A percentile compares a stretch with the other conserved stretches of the same genome.
phyloP scores from a whole-genome alignment of 1,140 invertebrate species.

The Magallana angulata region DNA sequence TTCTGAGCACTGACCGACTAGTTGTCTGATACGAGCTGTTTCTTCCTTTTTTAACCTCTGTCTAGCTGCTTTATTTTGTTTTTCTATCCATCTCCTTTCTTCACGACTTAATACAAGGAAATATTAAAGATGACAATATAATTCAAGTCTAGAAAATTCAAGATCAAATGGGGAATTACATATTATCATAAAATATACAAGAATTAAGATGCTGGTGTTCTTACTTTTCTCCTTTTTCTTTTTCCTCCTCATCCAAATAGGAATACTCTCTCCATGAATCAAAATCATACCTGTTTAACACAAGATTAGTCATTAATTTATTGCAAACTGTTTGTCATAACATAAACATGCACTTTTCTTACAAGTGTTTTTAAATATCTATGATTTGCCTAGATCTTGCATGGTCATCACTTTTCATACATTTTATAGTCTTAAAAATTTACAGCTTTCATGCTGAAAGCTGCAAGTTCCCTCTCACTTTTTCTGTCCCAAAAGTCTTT shows the following conservation, averaged over 20 bases:
- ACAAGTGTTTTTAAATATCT: no score
- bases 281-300: constrained; percentile 95
- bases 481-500: no score
- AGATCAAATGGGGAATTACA: neutral
- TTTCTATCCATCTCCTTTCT: constrained; percentile 97
- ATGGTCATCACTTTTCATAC: no score
- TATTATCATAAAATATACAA: neutral
- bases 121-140: neutral
- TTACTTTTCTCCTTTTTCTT: constrained; percentile 94
- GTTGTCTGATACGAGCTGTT: constrained; percentile 90
- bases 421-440: no score
- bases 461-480: no score
- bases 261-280: constrained; percentile 99
- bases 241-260: constrained; percentile 99
- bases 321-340: no score
- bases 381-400: no score
- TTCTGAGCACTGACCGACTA: constrained; percentile 83
- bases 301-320: constrained; percentile 64
- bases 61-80: constrained; percentile 95
- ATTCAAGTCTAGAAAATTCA: neutral
- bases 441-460: no score
- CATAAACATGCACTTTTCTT: no score
- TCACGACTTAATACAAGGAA: constrained; percentile 84
- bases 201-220: constrained; percentile 21
- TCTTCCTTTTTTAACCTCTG: constrained; percentile 97